These are phyloP conservation scores for Tragelaphus eurycerus DNA, from an alignment of 2,797 vertebrate species.

Conservation along the genomic window DNA sequence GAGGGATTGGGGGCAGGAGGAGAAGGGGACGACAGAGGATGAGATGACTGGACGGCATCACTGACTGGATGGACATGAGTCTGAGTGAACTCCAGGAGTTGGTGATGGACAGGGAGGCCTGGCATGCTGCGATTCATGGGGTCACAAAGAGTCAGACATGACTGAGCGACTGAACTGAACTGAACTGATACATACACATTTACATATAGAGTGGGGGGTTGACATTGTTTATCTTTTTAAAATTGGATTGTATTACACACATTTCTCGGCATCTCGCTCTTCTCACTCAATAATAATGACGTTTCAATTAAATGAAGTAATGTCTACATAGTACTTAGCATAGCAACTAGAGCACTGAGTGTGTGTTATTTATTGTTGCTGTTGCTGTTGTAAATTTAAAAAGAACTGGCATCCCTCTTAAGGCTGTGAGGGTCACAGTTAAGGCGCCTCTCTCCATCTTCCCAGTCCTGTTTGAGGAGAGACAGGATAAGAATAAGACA, in stretches of 20 bases:
- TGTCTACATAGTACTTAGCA: conserved; percentile 19
- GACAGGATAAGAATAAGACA: not conserved
- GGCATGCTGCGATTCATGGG: no score
- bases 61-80: no score
- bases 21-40: no score
- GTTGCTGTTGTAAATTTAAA: not conserved
- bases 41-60: no score
- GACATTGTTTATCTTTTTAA: conserved; percentile 37
- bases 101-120: no score
- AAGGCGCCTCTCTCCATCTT: not conserved
- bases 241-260: conserved; percentile 17
- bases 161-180: no score
- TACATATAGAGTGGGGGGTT: not conserved
- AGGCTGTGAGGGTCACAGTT: not conserved
- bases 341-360: not conserved
- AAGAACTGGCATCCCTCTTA: not conserved
- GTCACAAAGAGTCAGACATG: no score
- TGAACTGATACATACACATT: not conserved
- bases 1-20: no score
- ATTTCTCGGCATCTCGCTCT: conserved; percentile 43
- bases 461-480: not conserved
- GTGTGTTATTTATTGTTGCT: conserved; percentile 26
- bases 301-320: conserved; percentile 58
- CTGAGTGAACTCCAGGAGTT: no score
- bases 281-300: conserved; percentile 47